These are phyloP conservation scores for Oncorhynchus nerka DNA, from an alignment of 2,113 vertebrate species.

Conservation along the genomic window DNA sequence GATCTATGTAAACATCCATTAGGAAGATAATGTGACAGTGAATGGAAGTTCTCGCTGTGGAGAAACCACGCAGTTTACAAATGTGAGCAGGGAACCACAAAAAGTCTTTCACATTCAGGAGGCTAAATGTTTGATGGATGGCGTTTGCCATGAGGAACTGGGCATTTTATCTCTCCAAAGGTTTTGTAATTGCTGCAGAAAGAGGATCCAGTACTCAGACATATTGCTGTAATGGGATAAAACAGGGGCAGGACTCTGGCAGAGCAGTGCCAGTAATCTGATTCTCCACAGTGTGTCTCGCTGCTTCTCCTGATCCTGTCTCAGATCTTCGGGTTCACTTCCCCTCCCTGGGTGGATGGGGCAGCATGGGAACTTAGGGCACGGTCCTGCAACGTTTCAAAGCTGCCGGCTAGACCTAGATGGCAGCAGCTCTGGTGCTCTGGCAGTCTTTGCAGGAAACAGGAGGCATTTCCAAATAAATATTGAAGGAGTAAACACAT, in stretches of 20 bases:
- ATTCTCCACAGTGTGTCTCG: slow-evolving; percentile 63
- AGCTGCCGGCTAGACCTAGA: no score
- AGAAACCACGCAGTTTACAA: not conserved
- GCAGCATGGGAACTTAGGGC: no score
- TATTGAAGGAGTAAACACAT: no score
- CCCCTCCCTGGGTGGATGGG: no score
- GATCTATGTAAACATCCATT: no score
- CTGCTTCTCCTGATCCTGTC: slow-evolving; percentile 39
- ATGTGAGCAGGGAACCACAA: not conserved
- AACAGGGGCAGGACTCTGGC: slow-evolving; percentile 65
- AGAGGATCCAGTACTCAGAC: slow-evolving; percentile 74
- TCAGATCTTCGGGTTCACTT: slow-evolving; percentile 16
- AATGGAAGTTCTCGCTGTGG: not conserved
- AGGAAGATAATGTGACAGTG: not conserved
- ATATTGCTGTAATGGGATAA: slow-evolving; percentile 81
- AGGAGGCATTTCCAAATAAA: no score
- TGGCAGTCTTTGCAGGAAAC: no score
- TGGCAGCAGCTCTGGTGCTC: no score
- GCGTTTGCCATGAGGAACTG: slow-evolving; percentile 70
- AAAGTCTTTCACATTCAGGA: slow-evolving; percentile 59
- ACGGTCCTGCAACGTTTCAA: no score
- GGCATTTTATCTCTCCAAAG: slow-evolving; percentile 68
- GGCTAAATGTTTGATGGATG: slow-evolving; percentile 73
- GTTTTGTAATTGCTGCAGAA: slow-evolving; percentile 79
- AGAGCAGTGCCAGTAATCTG: slow-evolving; percentile 70